Evolutionary conservation across 1,140 invertebrate genomes (phyloP), one percentile per base, ranked within the genome.

Genomic region (Palaemon carinicauda): DNA sequence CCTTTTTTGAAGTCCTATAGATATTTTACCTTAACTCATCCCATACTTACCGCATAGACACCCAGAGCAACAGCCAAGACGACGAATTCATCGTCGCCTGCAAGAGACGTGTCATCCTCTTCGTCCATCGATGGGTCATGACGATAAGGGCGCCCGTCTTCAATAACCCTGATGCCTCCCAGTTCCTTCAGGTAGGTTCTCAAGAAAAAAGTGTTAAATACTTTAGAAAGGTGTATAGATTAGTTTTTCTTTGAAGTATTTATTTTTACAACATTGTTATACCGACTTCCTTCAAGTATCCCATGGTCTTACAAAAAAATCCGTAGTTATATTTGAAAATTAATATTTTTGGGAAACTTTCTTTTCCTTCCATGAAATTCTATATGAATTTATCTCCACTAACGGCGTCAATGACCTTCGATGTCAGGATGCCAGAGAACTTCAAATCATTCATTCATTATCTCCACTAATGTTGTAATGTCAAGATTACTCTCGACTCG

Each of bases 101-200:
- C 89, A 96, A 96, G 91, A 92, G 94, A 90, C 93, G 95, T 88
- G 95, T 97, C 0, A 94, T 97, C 33, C 94, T 95, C 88, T 97
- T 97, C 92, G 94, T 96, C 50, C 94, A 95, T 89, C 93, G 94
- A 89, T 97, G 96, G 96, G 93, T 95, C 14, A 93, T 93, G 52
- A 94, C 95, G 10, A 94, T 96, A 19, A 92, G 95, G 2, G 93
- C 95, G 89, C 94, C 94, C 0, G 96, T 96, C 73, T 95, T 95
- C 90, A 94, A 95, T 89, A 95, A 97, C 92, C 93, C 52, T 19
- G 93, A 93, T 24, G 94, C 95, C n/a, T 93, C 94, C 87, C 92
- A 94, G 87, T 96, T 96, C 90, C 92, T 96, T 51, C 94, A 95
- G 92, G 94, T 94, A 91, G 29, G 82, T 50, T 19, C n/a, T 9